A percentile compares a stretch with the other conserved stretches of the same genome.
Conservation (phyloP, 2,113 vertebrate species). For the Alouatta palliata region DNA sequence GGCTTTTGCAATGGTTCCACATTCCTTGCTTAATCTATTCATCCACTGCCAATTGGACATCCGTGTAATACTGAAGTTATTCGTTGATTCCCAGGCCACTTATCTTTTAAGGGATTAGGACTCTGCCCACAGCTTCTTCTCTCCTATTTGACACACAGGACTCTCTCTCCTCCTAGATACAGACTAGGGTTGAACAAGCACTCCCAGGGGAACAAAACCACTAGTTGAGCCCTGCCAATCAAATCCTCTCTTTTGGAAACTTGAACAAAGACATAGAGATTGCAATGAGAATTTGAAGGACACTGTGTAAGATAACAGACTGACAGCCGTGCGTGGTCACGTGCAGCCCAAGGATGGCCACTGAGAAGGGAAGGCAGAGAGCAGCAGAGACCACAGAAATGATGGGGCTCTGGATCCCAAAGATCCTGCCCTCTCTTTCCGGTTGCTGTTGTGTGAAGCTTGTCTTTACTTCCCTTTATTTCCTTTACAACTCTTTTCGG, state of each 20-base stretch:
- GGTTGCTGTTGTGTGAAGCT: fast-evolving
- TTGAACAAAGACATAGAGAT: neutral
- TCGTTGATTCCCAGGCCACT: fast-evolving
- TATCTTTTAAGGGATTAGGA: no score
- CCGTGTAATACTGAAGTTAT: neutral
- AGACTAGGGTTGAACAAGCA: fast-evolving
- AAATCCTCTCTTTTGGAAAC: neutral
- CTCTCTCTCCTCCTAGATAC: neutral
- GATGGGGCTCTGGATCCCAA: fast-evolving
- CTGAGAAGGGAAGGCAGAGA: fast-evolving
- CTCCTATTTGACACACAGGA: neutral
- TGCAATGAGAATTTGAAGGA: neutral
- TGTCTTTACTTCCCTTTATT: neutral
- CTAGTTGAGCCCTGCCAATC: neutral
- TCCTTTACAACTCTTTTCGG: neutral
- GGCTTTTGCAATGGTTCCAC: neutral
- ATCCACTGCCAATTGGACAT: fast-evolving
- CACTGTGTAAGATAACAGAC: neutral
- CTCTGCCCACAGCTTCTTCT: no score
- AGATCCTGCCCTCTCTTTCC: fast-evolving
- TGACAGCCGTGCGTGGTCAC: fast-evolving
- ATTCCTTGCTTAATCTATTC: neutral
- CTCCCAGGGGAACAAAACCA: fast-evolving
- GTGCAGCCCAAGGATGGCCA: neutral
- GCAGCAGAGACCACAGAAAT: neutral